phyloP scores from a whole-genome alignment of 1,140 invertebrate species.

The Hycleus phaleratus region DNA sequence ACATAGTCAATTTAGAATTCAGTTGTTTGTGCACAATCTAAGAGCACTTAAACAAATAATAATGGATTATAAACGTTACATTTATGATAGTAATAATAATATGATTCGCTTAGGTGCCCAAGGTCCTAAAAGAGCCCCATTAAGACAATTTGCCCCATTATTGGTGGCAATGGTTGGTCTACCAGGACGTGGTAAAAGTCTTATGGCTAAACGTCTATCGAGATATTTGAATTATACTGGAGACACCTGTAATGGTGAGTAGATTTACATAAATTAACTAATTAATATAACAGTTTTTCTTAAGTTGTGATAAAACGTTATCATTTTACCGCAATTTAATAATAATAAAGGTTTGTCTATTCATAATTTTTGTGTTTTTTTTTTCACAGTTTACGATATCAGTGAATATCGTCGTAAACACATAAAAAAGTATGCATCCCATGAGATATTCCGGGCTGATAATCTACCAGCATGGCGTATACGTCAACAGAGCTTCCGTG shows the following conservation, averaged over 20 bases:
- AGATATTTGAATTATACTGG: constrained; percentile 87
- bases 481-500: constrained; percentile 67
- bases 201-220: constrained; percentile 80
- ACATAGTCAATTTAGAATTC: too few species aligned
- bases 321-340: too few species aligned
- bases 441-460: constrained; percentile 80
- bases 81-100: too few species aligned
- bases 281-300: not conserved
- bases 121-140: constrained; percentile 39
- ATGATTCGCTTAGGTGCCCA: constrained; percentile 35
- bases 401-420: constrained; percentile 75
- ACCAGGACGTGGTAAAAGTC: constrained; percentile 85
- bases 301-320: not conserved
- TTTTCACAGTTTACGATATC: constrained; percentile 71
- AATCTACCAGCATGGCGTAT: constrained; percentile 74
- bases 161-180: constrained; percentile 87
- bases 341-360: not conserved
- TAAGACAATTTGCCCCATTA: constrained; percentile 59
- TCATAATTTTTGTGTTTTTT: constrained; percentile 3
- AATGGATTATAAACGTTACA: too few species aligned
- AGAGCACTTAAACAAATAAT: too few species aligned
- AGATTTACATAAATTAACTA: too few species aligned
- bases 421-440: constrained; percentile 66
- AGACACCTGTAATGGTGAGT: constrained; percentile 71
- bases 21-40: too few species aligned